These are phyloP conservation scores for Melanotaenia duboulayi DNA, from an alignment of 2,113 vertebrate species.

Conservation along the genomic window DNA sequence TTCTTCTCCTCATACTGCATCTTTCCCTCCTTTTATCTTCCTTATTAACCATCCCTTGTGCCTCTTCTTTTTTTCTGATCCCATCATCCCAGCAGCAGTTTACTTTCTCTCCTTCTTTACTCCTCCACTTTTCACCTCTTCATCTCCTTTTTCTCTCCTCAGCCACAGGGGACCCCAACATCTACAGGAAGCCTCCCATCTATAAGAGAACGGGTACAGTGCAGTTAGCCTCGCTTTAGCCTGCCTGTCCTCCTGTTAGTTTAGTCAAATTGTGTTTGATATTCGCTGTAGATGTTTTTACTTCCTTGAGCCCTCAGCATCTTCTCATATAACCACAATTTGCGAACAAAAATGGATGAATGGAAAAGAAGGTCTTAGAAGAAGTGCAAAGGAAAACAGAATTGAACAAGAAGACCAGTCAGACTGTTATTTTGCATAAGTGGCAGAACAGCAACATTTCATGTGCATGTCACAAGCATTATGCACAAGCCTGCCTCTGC, in stretches of 20 bases:
- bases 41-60: slow-evolving; percentile 9
- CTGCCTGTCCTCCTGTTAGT: slow-evolving; percentile 72
- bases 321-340: not conserved
- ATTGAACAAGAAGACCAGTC: slow-evolving; percentile 11
- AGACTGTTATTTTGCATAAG: slow-evolving; percentile 1
- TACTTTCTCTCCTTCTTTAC: slow-evolving; percentile 38
- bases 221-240: slow-evolving; percentile 73
- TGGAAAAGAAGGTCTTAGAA: not conserved
- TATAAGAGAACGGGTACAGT: slow-evolving; percentile 96
- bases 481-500: not conserved
- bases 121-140: slow-evolving; percentile 64
- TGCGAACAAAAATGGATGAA: slow-evolving; percentile 21
- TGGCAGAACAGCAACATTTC: slow-evolving; percentile 16
- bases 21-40: slow-evolving; percentile 38
- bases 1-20: slow-evolving; percentile 32
- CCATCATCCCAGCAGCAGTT: slow-evolving; percentile 54
- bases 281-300: slow-evolving; percentile 40
- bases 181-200: slow-evolving; percentile 99
- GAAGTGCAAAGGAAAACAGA: slow-evolving; percentile 18
- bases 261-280: slow-evolving; percentile 65
- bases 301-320: slow-evolving; percentile 19
- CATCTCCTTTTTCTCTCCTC: slow-evolving; percentile 82
- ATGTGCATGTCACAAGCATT: slow-evolving; percentile 15
- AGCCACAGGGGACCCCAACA: slow-evolving; percentile 95
- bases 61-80: slow-evolving; percentile 64